These are phyloP conservation scores for Ceratotherium simum DNA, from an alignment of 2,113 vertebrate genomes.

Conservation along the genomic window DNA sequence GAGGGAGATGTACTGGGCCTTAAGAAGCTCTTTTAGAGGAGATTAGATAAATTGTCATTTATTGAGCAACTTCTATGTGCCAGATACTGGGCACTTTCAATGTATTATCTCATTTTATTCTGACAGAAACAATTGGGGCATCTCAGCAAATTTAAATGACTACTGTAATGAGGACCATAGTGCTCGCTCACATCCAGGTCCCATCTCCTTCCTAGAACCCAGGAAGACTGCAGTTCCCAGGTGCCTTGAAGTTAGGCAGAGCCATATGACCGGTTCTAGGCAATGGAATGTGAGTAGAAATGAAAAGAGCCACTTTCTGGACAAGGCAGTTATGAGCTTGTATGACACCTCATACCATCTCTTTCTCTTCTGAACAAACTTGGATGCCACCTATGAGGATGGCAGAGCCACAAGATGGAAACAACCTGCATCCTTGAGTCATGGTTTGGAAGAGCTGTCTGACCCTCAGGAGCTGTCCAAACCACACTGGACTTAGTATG, in stretches of 20 bases:
- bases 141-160: not conserved
- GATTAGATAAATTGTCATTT: not conserved
- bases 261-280: not conserved
- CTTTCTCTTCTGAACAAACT: not conserved
- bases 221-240: not conserved
- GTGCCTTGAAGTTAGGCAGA: not conserved
- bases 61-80: not conserved
- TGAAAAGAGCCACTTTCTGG: not conserved
- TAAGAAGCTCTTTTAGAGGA: not conserved
- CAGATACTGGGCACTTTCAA: not conserved
- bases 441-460: not conserved
- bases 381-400: not conserved
- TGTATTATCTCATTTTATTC: conserved; percentile 32
- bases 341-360: not conserved
- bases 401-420: not conserved
- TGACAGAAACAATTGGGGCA: not conserved
- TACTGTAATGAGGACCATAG: not conserved
- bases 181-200: not conserved
- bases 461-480: not conserved
- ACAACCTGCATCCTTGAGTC: not conserved
- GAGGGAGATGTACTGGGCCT: not conserved
- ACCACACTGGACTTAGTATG: not conserved
- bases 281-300: not conserved
- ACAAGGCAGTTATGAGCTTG: not conserved
- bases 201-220: not conserved